Evolutionary conservation across 2,888 invertebrate genomes (phyloP).

Genomic region (Hermaeophaga mercurialis): DNA sequence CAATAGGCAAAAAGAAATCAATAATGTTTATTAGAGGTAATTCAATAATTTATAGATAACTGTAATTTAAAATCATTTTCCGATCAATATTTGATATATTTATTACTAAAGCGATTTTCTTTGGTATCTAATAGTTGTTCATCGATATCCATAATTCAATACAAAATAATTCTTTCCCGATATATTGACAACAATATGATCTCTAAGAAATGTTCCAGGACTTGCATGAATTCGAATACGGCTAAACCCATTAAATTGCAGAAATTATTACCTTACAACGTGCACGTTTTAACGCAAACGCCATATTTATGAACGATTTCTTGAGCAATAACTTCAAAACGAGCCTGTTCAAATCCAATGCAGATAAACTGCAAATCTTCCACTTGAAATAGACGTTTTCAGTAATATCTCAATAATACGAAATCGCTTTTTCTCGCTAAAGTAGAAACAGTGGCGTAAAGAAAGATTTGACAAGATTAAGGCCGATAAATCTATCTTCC

Average conservation of each 20-base stretch:
- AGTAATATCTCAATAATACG: constrained; percentile 30
- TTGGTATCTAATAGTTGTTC: too few relatives aligned
- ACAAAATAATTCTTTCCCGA: not conserved
- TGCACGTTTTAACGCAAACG: constrained; percentile 24
- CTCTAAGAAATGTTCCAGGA: constrained; percentile 10
- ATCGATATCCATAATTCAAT: too few relatives aligned
- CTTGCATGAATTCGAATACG: constrained; percentile 2
- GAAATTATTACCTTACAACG: constrained; percentile 18
- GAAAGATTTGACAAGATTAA: constrained; percentile 16
- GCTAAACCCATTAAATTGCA: constrained; percentile 20
- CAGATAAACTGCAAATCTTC: constrained; percentile 27
- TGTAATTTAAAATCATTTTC: too few relatives aligned
- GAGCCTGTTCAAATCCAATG: constrained; percentile 23
- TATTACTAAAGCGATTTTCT: too few relatives aligned
- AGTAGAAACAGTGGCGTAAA: constrained; percentile 12
- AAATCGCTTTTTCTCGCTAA: constrained; percentile 16
- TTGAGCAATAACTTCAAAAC: constrained; percentile 24
- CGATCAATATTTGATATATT: too few relatives aligned
- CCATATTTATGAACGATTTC: constrained; percentile 19
- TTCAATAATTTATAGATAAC: too few relatives aligned
- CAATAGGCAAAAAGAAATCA: too few relatives aligned
- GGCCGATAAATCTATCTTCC: constrained; percentile 5
- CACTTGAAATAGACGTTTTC: constrained; percentile 24
- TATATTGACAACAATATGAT: constrained; percentile 1
- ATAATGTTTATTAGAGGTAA: too few relatives aligned